Percentiles rank a stretch among this genome's conserved stretches.
Evolutionary conservation across 2,113 vertebrate genomes (phyloP).

Genomic region (Leuciscus idus): DNA sequence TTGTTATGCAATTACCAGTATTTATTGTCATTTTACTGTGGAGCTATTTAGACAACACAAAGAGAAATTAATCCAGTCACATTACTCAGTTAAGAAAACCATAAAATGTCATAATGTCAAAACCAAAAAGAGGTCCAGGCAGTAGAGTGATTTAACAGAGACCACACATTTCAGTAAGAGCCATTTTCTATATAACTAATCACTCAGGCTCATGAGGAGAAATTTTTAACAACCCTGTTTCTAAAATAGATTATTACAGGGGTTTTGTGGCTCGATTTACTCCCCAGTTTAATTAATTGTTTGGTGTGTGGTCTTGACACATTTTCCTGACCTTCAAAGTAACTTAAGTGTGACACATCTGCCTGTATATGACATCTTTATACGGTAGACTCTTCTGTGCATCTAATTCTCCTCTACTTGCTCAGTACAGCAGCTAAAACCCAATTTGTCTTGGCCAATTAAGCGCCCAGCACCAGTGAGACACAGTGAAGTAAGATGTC

Average conservation of each 20-base stretch:
- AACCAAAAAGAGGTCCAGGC: slow-evolving; percentile 5
- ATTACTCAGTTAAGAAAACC: slow-evolving; percentile 38
- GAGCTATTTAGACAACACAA: slow-evolving; percentile 29
- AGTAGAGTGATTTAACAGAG: slow-evolving; percentile 25
- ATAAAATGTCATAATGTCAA: slow-evolving; percentile 30
- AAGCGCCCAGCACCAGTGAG: slow-evolving; percentile 40
- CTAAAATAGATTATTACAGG: slow-evolving; percentile 11
- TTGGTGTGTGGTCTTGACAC: neutral
- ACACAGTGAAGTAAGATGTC: slow-evolving; percentile 40
- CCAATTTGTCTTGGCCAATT: slow-evolving; percentile 51
- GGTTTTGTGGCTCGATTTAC: neutral
- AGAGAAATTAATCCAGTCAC: slow-evolving; percentile 30
- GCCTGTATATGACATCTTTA: neutral
- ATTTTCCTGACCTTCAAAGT: neutral
- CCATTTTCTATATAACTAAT: slow-evolving; percentile 51
- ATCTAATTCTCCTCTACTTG: neutral
- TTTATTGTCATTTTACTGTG: slow-evolving; percentile 32
- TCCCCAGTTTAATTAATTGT: neutral
- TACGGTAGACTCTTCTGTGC: neutral
- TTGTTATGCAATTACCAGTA: slow-evolving; percentile 21
- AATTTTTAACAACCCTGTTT: slow-evolving; percentile 37
- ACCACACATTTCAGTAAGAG: slow-evolving; percentile 47
- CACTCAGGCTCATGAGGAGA: slow-evolving; percentile 48
- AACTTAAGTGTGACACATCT: neutral
- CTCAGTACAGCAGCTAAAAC: slow-evolving; percentile 19